Base-by-base conservation (phyloP, 2,113 vertebrate species). In the Bubalus kerabau region DNA sequence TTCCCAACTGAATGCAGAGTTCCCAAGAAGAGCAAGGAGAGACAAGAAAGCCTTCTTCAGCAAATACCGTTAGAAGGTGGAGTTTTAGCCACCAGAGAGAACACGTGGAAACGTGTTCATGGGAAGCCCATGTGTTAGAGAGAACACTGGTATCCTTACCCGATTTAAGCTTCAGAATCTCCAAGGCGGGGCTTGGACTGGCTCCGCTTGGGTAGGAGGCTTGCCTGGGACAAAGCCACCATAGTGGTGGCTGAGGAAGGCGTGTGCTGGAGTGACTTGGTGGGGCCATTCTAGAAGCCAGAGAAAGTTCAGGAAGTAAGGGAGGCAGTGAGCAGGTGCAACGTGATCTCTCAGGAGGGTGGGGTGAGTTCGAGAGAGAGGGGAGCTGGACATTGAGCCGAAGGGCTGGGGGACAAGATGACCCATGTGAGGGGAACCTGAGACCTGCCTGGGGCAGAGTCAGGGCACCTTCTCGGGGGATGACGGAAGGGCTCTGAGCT, bases 21-120 rank as follows among this genome's bases (percentile, higher is more conserved):
- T 74, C 11, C 36, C 43, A 21, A 43, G 36, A 43, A 74, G 11
- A 43, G 36, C 36, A 14, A 43, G 3, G 21, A 43, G 36, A 43
- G 11, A 74, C 12, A 74, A 40, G 23, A 43, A 74, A 74, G 71
- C 21, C 71, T 43, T 43, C 71, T 43, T 43, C 10, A 74, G 71
- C 24, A 21, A 74, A 14, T 5, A 30, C 13, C 6, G 71, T 74
- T 7, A 43, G 21, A 43, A 43, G 21, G 71, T 3, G 36, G 11
- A 76, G 23, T 14, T 43, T 24, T 24, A 26, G 24, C 36, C 36
- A 10, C 71, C 23, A 23, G 36, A 43, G 71, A 40, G 36, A 43
- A 43, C 71, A 24, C 0, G 17, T 21, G 2, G 59, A 59, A 67
- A 4, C 2, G 3, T 0, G 7, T 9, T 43, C 57, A 2, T 4